phyloP scores from a whole-genome alignment of 2,888 invertebrate species.

The Caenorhabditis angaria region DNA sequence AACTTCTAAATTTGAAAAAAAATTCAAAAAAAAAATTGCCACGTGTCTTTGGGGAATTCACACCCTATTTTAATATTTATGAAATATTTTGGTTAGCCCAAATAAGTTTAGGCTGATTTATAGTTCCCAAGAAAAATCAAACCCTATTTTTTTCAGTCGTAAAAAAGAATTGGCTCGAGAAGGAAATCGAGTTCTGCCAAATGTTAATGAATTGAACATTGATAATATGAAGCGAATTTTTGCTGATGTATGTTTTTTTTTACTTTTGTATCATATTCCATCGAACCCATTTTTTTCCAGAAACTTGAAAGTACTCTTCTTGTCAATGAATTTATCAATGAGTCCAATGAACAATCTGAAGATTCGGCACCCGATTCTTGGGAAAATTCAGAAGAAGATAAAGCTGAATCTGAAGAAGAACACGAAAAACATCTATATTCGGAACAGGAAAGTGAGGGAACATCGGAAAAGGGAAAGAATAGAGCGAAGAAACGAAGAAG shows the following conservation, averaged over 20 bases:
- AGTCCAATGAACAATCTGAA: neutral
- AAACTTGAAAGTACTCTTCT: neutral
- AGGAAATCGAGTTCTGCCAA: slow-evolving; percentile 24
- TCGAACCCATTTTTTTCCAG: neutral
- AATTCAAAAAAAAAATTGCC: too few species aligned
- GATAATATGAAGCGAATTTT: slow-evolving; percentile 24
- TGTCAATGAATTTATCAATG: neutral
- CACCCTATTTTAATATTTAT: too few species aligned
- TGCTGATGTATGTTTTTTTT: slow-evolving; percentile 8
- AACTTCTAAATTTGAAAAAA: too few species aligned
- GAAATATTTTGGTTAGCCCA: too few species aligned
- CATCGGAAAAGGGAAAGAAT: neutral
- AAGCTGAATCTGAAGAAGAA: neutral
- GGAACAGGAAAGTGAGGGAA: neutral
- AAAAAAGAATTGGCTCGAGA: slow-evolving; percentile 30
- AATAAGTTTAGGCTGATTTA: too few species aligned
- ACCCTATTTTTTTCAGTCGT: slow-evolving; percentile 14
- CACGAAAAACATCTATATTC: neutral
- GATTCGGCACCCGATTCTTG: neutral
- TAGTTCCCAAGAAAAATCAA: neutral
- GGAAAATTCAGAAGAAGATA: neutral
- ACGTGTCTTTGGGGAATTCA: too few species aligned
- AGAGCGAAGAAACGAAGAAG: neutral
- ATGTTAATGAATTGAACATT: slow-evolving; percentile 3
- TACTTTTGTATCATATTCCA: neutral